phyloP scores from a whole-genome alignment of 2,797 vertebrate species.

The Bradypodion pumilum region DNA sequence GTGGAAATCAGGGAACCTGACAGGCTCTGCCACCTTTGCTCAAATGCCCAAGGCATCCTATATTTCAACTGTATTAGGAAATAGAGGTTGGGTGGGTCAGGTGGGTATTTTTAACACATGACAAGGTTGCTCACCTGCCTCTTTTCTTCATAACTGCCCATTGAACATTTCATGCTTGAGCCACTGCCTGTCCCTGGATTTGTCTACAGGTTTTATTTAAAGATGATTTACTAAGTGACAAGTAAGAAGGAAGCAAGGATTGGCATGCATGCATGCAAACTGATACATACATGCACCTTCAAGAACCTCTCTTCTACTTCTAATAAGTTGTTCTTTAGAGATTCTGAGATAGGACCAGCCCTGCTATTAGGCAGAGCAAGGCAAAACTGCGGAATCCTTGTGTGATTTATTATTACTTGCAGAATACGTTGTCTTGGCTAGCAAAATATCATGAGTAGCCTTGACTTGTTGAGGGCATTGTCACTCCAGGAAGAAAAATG shows the following conservation, averaged over 20 bases:
- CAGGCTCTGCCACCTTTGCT: not conserved
- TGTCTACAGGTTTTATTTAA: constrained; percentile 34
- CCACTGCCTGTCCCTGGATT: constrained; percentile 46
- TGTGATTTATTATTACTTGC: not conserved
- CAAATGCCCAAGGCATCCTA: constrained; percentile 13
- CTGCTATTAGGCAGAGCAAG: not conserved
- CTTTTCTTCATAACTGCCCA: not conserved
- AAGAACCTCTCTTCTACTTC: constrained; percentile 1
- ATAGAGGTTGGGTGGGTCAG: not conserved
- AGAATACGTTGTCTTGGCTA: not conserved
- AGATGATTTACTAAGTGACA: constrained; percentile 54
- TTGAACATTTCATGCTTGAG: constrained; percentile 41
- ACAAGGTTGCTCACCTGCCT: constrained; percentile 40
- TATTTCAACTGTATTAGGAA: constrained; percentile 34
- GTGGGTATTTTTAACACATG: constrained; percentile 68
- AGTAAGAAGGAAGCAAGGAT: not conserved
- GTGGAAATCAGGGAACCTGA: not conserved
- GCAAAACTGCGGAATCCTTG: not conserved
- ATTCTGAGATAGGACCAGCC: not conserved
- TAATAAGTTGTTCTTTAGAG: not conserved
- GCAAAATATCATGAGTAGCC: not conserved
- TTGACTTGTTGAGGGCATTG: too few species aligned
- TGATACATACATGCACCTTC: not conserved
- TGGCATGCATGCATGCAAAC: not conserved
- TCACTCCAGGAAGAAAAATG: not conserved